phyloP scores from a whole-genome alignment of 2,888 invertebrate genomes.

The Psylliodes chrysocephalus region DNA sequence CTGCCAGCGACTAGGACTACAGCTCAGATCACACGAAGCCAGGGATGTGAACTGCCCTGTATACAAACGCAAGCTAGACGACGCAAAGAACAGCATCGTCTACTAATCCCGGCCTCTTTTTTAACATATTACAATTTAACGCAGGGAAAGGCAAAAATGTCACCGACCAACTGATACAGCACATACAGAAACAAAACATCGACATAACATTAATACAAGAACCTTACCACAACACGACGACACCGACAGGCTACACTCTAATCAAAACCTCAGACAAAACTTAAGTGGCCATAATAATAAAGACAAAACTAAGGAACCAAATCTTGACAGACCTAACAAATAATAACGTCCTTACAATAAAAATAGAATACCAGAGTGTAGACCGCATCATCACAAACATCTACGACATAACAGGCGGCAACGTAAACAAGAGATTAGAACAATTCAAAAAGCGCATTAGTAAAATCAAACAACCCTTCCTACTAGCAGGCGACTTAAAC shows the following conservation, averaged over 20 bases:
- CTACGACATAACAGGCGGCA: slow-evolving; percentile 1
- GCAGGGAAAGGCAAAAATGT: too few species aligned
- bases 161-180: too few species aligned
- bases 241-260: too few species aligned
- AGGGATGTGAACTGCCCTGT: background rate
- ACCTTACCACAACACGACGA: too few species aligned
- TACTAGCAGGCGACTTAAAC: slow-evolving; percentile 15
- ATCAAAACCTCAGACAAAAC: too few species aligned
- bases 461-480: background rate
- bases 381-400: slow-evolving; percentile 8
- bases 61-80: background rate
- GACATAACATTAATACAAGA: too few species aligned
- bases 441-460: background rate
- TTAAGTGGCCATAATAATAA: too few species aligned
- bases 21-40: background rate
- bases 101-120: background rate
- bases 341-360: background rate
- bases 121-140: background rate
- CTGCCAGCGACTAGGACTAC: background rate
- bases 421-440: slow-evolving; percentile 27
- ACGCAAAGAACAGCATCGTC: background rate
- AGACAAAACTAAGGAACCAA: too few species aligned
- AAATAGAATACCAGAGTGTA: background rate
- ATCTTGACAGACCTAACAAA: too few species aligned
- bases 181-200: too few species aligned